These are phyloP conservation scores for Misgurnus mizolepis DNA, from an alignment of 2,113 vertebrate genomes.

Conservation along the genomic window DNA sequence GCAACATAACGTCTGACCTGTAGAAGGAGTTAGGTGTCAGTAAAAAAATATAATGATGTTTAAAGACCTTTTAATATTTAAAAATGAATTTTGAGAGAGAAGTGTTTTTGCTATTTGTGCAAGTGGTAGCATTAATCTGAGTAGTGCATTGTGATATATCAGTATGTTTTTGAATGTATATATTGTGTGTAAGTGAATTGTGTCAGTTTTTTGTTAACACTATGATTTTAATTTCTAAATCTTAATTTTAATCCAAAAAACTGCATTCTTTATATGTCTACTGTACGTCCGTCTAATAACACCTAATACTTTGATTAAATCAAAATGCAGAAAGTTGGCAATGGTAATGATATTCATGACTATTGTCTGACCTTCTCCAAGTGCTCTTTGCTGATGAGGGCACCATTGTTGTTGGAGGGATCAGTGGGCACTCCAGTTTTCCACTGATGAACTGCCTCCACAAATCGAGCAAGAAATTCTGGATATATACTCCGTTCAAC, in stretches of 20 bases:
- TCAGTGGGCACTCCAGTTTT: conserved; percentile 87
- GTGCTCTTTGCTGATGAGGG: conserved; percentile 93
- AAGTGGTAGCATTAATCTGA: too few species aligned
- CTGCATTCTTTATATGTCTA: too few species aligned
- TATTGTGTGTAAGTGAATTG: too few species aligned
- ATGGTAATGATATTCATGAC: background rate
- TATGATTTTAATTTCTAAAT: too few species aligned
- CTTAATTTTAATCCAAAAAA: too few species aligned
- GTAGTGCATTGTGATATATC: too few species aligned
- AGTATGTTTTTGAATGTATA: too few species aligned
- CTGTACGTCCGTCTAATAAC: too few species aligned
- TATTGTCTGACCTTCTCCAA: conserved; percentile 84
- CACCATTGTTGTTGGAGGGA: conserved; percentile 77
- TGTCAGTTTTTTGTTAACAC: background rate
- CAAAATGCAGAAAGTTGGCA: background rate
- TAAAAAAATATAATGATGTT: background rate
- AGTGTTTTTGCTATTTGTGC: too few species aligned
- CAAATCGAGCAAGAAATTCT: conserved; percentile 88
- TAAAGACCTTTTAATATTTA: too few species aligned
- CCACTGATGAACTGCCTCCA: conserved; percentile 85
- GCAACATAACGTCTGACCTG: conserved; percentile 87
- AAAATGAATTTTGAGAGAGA: too few species aligned
- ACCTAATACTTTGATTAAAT: too few species aligned
- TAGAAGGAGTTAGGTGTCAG: conserved; percentile 24
- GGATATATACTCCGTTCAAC: conserved; percentile 87